Percentiles rank a stretch among this genome's conserved stretches.
Evolutionary conservation across 1,140 invertebrate species (phyloP).

Genomic region (Ridgeia piscesae): DNA sequence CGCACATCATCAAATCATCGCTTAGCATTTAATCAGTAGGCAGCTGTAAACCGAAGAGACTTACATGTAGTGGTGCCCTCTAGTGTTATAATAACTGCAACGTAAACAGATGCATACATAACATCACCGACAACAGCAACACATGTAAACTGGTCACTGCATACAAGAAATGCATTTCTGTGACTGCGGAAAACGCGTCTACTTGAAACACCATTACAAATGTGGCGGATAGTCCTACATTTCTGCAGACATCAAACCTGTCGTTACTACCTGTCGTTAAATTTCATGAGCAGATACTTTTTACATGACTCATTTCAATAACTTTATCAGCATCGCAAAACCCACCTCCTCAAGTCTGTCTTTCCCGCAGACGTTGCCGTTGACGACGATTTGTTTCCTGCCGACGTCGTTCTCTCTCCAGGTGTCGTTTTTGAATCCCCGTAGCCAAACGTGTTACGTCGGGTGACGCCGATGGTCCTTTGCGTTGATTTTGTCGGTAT

Average conservation of each 20-base stretch:
- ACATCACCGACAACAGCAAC: background rate
- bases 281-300: background rate
- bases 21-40: background rate
- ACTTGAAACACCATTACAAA: background rate
- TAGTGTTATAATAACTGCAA: slow-evolving; percentile 6
- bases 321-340: background rate
- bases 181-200: background rate
- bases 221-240: background rate
- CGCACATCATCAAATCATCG: background rate
- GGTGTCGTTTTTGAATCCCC: slow-evolving; percentile 38
- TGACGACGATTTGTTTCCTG: slow-evolving; percentile 16
- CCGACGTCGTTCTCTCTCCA: background rate
- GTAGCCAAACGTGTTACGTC: slow-evolving; percentile 52
- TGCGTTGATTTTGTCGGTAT: slow-evolving; percentile 23
- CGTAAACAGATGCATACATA: background rate
- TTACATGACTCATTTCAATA: background rate
- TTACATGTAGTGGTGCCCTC: background rate
- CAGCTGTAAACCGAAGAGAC: background rate
- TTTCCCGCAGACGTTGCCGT: slow-evolving; percentile 8
- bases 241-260: background rate
- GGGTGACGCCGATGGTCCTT: slow-evolving; percentile 38
- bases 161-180: background rate
- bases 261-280: background rate
- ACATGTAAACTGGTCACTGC: background rate
- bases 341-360: slow-evolving; percentile 23